A percentile compares a stretch with the other conserved stretches of the same genome.
Conservation (phyloP, 1,140 invertebrate species). For the Drosophila athabasca region DNA sequence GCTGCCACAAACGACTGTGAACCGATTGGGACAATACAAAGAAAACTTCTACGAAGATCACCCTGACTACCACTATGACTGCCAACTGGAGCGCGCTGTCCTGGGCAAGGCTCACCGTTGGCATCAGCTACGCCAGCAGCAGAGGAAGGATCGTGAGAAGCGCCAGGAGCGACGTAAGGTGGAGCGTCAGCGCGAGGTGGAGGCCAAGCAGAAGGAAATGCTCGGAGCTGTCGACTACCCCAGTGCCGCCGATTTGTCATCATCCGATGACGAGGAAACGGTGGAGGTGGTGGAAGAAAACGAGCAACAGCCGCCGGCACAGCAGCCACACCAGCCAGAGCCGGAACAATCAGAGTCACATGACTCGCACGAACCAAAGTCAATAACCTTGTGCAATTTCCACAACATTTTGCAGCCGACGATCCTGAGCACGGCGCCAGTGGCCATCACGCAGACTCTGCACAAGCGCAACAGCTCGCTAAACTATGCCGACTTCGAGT, state of each 20-base stretch:
- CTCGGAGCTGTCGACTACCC: constrained; percentile 86
- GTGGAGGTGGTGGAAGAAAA: constrained; percentile 10
- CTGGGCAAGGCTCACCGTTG: constrained; percentile 88
- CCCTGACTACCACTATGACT: constrained; percentile 86
- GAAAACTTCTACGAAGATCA: constrained; percentile 85
- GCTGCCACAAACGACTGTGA: constrained; percentile 84
- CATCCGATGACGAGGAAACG: constrained; percentile 45
- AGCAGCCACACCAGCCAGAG: constrained; percentile 3
- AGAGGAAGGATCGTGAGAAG: constrained; percentile 85
- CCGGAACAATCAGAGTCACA: constrained; percentile 33
- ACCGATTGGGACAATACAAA: constrained; percentile 87
- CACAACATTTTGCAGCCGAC: constrained; percentile 77
- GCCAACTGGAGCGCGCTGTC: constrained; percentile 88
- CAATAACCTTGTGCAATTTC: constrained; percentile 85
- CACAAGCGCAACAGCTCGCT: constrained; percentile 82
- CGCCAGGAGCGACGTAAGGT: constrained; percentile 85
- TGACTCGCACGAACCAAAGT: constrained; percentile 72
- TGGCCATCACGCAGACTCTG: constrained; percentile 33
- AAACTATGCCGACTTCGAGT: constrained; percentile 92
- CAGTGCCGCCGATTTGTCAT: constrained; percentile 83
- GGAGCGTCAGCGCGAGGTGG: constrained; percentile 85
- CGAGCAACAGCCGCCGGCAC: background rate
- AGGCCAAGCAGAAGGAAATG: constrained; percentile 85
- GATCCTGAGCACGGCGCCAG: constrained; percentile 50
- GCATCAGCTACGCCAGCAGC: constrained; percentile 86